Percentiles rank a stretch among this genome's conserved stretches.
Conservation (phyloP, 2,888 invertebrate genomes). For the Lithophane leautieri region DNA sequence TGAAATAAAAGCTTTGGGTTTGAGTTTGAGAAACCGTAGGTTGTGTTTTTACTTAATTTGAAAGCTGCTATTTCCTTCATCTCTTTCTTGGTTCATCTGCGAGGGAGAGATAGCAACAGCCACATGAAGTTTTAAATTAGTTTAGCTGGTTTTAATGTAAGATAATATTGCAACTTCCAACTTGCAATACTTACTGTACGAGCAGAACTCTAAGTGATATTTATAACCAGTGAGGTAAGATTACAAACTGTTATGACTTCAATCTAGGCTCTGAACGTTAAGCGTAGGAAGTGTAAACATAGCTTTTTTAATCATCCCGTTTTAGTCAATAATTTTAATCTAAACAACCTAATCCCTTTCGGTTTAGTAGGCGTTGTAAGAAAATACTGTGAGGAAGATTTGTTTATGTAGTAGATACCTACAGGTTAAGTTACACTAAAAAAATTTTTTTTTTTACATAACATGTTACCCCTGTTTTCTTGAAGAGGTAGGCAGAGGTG, state of each 20-base stretch:
- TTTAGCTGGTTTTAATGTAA: slow-evolving; percentile 19
- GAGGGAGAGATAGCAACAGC: neutral
- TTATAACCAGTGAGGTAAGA: slow-evolving; percentile 10
- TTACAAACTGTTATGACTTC: slow-evolving; percentile 35
- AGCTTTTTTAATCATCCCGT: slow-evolving; percentile 11
- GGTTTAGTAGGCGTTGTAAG: too few relatives aligned
- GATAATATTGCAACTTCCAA: neutral
- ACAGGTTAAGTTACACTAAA: neutral
- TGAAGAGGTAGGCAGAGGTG: too few relatives aligned
- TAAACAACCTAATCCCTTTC: too few relatives aligned
- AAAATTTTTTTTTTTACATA: too few relatives aligned
- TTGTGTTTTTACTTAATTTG: neutral
- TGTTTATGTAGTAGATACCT: neutral
- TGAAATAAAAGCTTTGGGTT: too few relatives aligned
- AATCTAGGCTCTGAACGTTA: slow-evolving; percentile 22
- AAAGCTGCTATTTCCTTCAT: neutral
- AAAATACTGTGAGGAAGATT: neutral
- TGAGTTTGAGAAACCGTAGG: neutral
- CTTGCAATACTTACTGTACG: neutral
- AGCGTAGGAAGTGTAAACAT: neutral
- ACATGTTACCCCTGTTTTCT: too few relatives aligned
- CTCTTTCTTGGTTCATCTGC: neutral
- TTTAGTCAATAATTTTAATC: too few relatives aligned
- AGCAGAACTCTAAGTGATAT: slow-evolving; percentile 24
- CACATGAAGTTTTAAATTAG: slow-evolving; percentile 3